Percentiles rank a stretch among this genome's conserved stretches.
Conservation (phyloP, 1,140 invertebrate species). For the Bombus turneri region DNA sequence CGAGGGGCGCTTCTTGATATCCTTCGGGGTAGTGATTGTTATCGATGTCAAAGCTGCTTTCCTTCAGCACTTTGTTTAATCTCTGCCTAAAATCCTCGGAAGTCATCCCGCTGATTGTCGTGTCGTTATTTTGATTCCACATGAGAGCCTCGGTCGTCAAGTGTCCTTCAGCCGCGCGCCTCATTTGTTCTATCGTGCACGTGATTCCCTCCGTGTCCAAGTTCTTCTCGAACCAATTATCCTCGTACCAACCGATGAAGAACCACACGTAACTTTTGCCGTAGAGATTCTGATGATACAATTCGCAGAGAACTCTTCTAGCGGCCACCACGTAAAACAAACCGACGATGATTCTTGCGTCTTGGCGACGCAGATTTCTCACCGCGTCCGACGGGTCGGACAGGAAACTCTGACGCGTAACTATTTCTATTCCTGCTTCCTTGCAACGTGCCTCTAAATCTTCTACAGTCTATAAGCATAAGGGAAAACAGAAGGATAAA, state of each 20-base stretch:
- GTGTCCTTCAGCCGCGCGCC: slow-evolving; percentile 96
- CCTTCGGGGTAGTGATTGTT: slow-evolving; percentile 94
- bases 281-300: slow-evolving; percentile 97
- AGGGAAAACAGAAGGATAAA: background rate
- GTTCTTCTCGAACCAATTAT: slow-evolving; percentile 98
- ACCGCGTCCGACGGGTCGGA: slow-evolving; percentile 98
- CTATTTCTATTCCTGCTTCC: slow-evolving; percentile 95
- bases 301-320: slow-evolving; percentile 96
- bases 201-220: slow-evolving; percentile 94
- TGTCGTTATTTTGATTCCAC: slow-evolving; percentile 97
- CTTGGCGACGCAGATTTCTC: slow-evolving; percentile 94
- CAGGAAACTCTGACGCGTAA: slow-evolving; percentile 97
- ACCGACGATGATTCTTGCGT: slow-evolving; percentile 98
- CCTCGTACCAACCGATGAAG: slow-evolving; percentile 99
- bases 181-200: slow-evolving; percentile 97
- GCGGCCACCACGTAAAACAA: slow-evolving; percentile 99
- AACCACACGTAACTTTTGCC: slow-evolving; percentile 99
- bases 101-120: slow-evolving; percentile 96
- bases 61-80: slow-evolving; percentile 90
- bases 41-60: slow-evolving; percentile 91
- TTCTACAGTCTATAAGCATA: slow-evolving; percentile 92
- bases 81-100: slow-evolving; percentile 89
- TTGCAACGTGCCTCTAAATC: slow-evolving; percentile 98
- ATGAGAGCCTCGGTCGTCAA: slow-evolving; percentile 99
- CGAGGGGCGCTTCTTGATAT: slow-evolving; percentile 98